Evolutionary conservation across 2,113 vertebrate genomes (phyloP).

Genomic region (Dasypus novemcinctus): DNA sequence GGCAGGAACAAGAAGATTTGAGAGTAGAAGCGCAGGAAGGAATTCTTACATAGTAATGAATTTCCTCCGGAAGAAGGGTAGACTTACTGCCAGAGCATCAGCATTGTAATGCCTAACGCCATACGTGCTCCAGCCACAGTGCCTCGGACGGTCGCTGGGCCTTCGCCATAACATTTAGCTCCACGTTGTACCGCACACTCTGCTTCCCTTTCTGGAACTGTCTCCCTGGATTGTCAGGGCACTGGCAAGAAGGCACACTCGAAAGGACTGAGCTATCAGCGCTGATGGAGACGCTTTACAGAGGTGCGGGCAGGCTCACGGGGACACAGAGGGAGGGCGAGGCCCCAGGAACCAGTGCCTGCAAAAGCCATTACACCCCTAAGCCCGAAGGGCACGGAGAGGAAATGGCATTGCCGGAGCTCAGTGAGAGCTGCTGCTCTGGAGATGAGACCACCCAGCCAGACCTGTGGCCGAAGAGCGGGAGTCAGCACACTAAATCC

Average conservation of each 20-base stretch:
- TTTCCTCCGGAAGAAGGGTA: not conserved
- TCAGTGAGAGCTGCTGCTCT: too few relatives aligned
- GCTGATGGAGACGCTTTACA: not conserved
- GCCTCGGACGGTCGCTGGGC: not conserved
- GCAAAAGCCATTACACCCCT: not conserved
- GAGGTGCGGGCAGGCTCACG: not conserved
- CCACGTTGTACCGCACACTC: not conserved
- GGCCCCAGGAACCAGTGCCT: not conserved
- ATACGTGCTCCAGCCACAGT: fast-evolving
- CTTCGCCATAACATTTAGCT: not conserved
- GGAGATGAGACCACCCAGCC: too few relatives aligned
- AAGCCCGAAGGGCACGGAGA: not conserved
- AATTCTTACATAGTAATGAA: not conserved
- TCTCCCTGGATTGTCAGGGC: not conserved
- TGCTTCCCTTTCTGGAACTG: not conserved
- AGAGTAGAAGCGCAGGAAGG: not conserved
- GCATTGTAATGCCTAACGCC: fast-evolving
- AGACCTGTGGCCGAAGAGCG: not conserved
- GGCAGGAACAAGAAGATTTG: not conserved
- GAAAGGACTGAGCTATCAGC: not conserved
- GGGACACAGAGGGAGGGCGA: not conserved
- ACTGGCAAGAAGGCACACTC: not conserved
- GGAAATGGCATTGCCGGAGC: not conserved
- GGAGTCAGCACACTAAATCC: not conserved
- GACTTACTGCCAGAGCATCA: not conserved